These are phyloP conservation scores for Leptobrachium leishanense DNA, from an alignment of 2,113 vertebrate genomes.

Conservation along the genomic window DNA sequence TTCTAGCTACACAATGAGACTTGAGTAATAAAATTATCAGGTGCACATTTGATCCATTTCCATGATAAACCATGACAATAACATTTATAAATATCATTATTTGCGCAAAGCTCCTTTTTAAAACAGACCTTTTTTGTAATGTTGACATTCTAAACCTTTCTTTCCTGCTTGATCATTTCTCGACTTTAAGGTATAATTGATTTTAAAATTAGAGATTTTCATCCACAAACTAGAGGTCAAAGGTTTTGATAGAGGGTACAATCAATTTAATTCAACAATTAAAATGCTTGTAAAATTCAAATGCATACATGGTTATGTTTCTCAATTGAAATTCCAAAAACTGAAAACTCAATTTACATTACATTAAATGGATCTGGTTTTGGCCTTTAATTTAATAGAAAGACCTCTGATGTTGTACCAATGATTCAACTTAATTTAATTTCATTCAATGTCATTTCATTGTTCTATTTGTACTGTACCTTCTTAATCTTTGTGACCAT, in stretches of 20 bases:
- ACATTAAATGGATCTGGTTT: slow-evolving; percentile 6
- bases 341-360: slow-evolving; percentile 9
- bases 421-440: background rate
- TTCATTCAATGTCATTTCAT: slow-evolving; percentile 5
- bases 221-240: background rate
- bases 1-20: no score
- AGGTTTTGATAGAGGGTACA: background rate
- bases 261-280: slow-evolving; percentile 6
- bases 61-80: no score
- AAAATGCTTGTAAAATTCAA: slow-evolving; percentile 4
- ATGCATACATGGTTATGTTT: slow-evolving; percentile 1
- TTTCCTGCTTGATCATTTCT: no score
- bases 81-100: no score
- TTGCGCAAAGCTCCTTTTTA: no score
- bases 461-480: slow-evolving; percentile 16
- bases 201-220: background rate
- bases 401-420: background rate
- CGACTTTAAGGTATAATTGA: no score
- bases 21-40: no score
- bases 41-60: no score
- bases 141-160: no score
- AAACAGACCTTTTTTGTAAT: no score
- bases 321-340: background rate
- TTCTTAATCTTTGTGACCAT: background rate
- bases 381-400: slow-evolving; percentile 23